Base-by-base conservation (phyloP, 1,140 invertebrate genomes). In the Bombus turneri region DNA sequence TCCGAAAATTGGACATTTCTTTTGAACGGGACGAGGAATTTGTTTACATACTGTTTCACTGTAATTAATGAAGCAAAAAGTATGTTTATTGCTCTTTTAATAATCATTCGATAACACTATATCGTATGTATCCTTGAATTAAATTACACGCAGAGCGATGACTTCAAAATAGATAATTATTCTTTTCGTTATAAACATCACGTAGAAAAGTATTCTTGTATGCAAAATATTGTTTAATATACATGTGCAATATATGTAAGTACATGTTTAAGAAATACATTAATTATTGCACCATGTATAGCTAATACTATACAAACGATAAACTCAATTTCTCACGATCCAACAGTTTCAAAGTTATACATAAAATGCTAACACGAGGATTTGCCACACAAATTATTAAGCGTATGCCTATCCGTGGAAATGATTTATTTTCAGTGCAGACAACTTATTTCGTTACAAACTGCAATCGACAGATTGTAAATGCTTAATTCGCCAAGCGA, bases 381-480 rank as follows among this genome's bases (percentile, higher is more conserved):
- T n/a, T 31, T 31, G 1, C n/a, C 57, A 6, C 31, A 64, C 12
- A 59, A 77, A 34, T 64, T n/a, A 34, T 25, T 18, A 43, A 28
- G 31, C 28, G 3, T 68, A 43, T 18, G 68, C 25, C 31, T n/a
- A 53, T 57, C 25, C 18, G 34, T 71, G 53, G 66, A 64, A 79
- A 79, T n/a, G 13, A 31, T 84, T 79, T 80, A 84, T 79, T 84
- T 79, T 59, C 25, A 62, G 53, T 84, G 83, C 76, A 57, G 47
- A 80, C 68, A 80, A 72, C 34, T 72, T 25, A 41, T 53, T 71
- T 72, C 37, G 37, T 71, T 80, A 84, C 76, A 84, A 71, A 84
- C 34, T n/a, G 34, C 25, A 79, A 47, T 37, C 18, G 22, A 18
- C 41, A n/a, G 34, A 12, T 53, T 47, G 39, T 31, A 72, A 59